Conservation (phyloP, 2,113 vertebrate genomes). For the Corvus hawaiiensis region DNA sequence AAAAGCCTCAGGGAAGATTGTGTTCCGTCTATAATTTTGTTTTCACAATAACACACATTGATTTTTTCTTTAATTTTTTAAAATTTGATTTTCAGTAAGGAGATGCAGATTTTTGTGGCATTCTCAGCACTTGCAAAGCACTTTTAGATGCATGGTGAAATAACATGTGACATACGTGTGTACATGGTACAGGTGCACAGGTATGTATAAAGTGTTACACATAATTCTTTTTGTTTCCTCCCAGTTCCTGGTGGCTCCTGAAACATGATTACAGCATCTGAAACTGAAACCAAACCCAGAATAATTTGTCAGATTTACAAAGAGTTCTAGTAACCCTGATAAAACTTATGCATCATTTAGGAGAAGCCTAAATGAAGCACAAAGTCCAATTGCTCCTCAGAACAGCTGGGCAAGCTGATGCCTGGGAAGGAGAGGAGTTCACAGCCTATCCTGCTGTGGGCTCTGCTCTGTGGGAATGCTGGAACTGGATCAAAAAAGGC, state of each 20-base stretch:
- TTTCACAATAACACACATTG: not conserved
- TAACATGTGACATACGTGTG: not conserved
- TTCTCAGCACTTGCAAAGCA: not conserved
- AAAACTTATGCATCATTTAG: not conserved
- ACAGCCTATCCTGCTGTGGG: accelerated
- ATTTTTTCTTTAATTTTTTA: not conserved
- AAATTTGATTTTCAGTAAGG: not conserved
- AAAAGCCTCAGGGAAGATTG: not conserved
- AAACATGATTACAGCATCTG: not conserved
- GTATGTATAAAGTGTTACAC: accelerated
- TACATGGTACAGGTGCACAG: not conserved
- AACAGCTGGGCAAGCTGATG: not conserved
- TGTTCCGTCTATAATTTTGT: not conserved
- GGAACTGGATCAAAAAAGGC: not conserved
- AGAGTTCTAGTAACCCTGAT: not conserved
- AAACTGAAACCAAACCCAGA: not conserved
- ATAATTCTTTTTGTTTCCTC: not conserved
- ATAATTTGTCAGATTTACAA: not conserved
- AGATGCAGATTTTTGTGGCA: not conserved
- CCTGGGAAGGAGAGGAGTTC: not conserved
- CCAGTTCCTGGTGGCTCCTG: not conserved
- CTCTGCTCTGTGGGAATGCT: not conserved
- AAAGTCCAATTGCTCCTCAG: not conserved
- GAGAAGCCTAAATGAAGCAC: not conserved
- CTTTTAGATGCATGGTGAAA: not conserved